Conservation (phyloP, 1,140 invertebrate genomes). For the Drosophila albomicans region DNA sequence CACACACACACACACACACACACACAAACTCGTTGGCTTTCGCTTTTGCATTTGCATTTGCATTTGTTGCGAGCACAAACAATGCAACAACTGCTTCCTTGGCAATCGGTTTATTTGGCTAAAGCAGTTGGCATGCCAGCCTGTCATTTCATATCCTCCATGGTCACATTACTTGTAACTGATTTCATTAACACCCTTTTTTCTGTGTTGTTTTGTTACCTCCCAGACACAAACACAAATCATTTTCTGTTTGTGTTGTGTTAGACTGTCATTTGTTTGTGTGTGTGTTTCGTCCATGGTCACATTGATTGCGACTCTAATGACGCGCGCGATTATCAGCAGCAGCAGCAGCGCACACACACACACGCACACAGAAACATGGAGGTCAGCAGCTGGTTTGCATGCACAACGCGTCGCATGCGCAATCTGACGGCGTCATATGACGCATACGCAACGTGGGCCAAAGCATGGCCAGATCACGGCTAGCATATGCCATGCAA, state of each 20-base stretch:
- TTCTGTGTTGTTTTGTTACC: not conserved
- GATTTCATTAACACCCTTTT: conserved; percentile 1
- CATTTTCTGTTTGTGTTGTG: not conserved
- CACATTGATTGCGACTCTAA: conserved; percentile 10
- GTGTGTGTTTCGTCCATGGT: conserved; percentile 6
- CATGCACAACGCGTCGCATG: conserved; percentile 45
- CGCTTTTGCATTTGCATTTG: not conserved
- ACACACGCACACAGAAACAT: no score
- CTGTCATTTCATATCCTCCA: not conserved
- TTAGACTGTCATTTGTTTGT: not conserved
- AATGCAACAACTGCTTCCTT: not conserved
- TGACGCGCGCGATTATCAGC: conserved; percentile 4
- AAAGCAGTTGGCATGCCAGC: not conserved
- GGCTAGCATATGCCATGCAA: conserved; percentile 26
- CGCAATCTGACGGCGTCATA: conserved; percentile 31
- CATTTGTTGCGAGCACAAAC: not conserved
- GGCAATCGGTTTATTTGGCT: not conserved
- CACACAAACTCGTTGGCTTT: no score
- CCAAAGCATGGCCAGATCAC: conserved; percentile 13
- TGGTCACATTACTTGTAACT: conserved; percentile 3
- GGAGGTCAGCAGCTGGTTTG: conserved; percentile 16
- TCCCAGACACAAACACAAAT: not conserved
- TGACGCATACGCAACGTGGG: conserved; percentile 52
- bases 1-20: no score
- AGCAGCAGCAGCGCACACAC: no score